phyloP scores from a whole-genome alignment of 2,888 invertebrate genomes.

The Epirrhoe alternata region DNA sequence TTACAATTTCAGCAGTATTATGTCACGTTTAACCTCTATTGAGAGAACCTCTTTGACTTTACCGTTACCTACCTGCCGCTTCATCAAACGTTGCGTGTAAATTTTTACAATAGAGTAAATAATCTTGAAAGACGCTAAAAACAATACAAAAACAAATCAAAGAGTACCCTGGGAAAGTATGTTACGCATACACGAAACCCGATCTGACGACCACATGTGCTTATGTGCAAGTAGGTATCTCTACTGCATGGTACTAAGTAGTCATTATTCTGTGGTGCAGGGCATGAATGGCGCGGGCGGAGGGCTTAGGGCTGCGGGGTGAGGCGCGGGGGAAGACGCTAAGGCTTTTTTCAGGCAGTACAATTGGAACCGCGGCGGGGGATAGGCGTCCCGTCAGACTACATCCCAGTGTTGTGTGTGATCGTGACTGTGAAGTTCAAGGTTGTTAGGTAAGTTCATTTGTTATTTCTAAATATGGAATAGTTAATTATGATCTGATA shows the following conservation, averaged over 20 bases:
- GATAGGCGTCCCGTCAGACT: constrained; percentile 59
- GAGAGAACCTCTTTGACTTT: neutral
- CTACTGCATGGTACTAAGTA: constrained; percentile 7
- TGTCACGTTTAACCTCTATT: constrained; percentile 22
- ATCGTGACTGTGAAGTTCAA: constrained; percentile 41
- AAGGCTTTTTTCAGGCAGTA: constrained; percentile 85
- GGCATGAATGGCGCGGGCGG: constrained; percentile 54
- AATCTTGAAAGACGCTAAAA: constrained; percentile 28
- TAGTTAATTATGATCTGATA: constrained; percentile 3
- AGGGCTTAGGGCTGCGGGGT: constrained; percentile 50
- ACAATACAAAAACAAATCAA: constrained; percentile 36
- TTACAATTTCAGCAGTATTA: constrained; percentile 15
- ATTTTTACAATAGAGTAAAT: constrained; percentile 37
- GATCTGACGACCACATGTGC: constrained; percentile 78
- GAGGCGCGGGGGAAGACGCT: constrained; percentile 58
- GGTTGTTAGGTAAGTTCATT: constrained; percentile 39
- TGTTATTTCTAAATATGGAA: constrained; percentile 19
- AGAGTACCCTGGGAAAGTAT: constrained; percentile 73
- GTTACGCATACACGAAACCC: constrained; percentile 73
- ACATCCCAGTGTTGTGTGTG: constrained; percentile 25
- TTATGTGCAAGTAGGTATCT: constrained; percentile 50
- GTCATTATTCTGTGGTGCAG: constrained; percentile 40
- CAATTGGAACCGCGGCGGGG: constrained; percentile 62
- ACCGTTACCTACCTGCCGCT: constrained; percentile 18
- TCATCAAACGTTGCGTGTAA: constrained; percentile 35